These are phyloP conservation scores for Borostomias antarcticus DNA, from an alignment of 2,797 vertebrate genomes.

Conservation along the genomic window DNA sequence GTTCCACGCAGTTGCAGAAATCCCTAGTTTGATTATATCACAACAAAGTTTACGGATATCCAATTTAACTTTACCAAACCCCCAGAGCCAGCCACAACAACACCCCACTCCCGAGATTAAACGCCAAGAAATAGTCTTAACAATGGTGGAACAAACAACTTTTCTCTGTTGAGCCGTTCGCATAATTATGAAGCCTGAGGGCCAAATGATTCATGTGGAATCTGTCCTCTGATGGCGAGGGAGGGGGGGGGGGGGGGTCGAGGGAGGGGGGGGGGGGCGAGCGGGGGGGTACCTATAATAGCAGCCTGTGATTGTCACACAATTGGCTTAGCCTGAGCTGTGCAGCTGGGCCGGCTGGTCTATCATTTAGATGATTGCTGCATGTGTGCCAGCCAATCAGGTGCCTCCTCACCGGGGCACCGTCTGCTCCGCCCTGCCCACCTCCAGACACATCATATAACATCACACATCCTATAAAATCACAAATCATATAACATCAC, in stretches of 20 bases:
- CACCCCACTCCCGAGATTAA: constrained; percentile 68
- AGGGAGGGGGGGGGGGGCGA: constrained; percentile 63
- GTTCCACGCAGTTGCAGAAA: neutral
- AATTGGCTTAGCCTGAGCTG: constrained; percentile 78
- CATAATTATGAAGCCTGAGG: constrained; percentile 80
- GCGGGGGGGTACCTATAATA: constrained; percentile 76
- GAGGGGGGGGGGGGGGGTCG: too few species aligned
- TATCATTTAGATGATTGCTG: constrained; percentile 81
- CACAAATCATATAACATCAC: neutral
- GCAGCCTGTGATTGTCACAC: constrained; percentile 80
- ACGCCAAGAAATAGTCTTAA: constrained; percentile 70
- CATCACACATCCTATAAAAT: neutral
- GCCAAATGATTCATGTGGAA: constrained; percentile 79
- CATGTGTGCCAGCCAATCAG: constrained; percentile 72
- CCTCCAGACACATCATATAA: neutral
- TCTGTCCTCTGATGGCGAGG: constrained; percentile 74
- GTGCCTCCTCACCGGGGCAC: constrained; percentile 66
- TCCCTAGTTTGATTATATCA: too few species aligned
- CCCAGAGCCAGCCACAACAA: constrained; percentile 41
- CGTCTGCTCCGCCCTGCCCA: constrained; percentile 19
- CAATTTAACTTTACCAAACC: constrained; percentile 59
- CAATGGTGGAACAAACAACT: constrained; percentile 77
- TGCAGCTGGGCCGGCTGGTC: constrained; percentile 79
- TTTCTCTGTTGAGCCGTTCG: constrained; percentile 70
- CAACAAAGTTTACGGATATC: too few species aligned